Percentiles rank a stretch among this genome's conserved stretches.
Conservation (phyloP, 2,113 vertebrate genomes). For the Aspiorhynchus laticeps region DNA sequence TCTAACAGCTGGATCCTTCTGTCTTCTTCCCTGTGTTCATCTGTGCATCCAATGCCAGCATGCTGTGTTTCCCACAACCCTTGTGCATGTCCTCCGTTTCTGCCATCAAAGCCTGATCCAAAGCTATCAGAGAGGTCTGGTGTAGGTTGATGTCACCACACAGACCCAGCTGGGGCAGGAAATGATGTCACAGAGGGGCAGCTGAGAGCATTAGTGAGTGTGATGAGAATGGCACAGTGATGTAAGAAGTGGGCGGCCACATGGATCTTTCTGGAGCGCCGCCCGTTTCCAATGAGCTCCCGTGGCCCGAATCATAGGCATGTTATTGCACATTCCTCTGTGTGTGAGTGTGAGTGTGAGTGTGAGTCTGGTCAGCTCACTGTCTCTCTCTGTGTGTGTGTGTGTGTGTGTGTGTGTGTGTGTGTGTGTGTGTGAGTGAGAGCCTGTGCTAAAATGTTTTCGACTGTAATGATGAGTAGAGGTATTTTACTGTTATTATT, state of each 20-base stretch:
- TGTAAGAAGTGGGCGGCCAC: slow-evolving; percentile 43
- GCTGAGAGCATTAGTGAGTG: slow-evolving; percentile 66
- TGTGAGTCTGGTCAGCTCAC: not conserved
- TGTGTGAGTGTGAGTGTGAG: not conserved
- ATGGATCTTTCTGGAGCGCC: slow-evolving; percentile 21
- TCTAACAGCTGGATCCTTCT: slow-evolving; percentile 79
- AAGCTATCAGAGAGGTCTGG: not conserved
- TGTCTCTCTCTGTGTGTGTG: not conserved
- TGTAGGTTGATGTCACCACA: slow-evolving; percentile 58
- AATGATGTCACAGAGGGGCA: slow-evolving; percentile 70
- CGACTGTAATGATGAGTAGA: slow-evolving; percentile 61
- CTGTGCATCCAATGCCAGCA: slow-evolving; percentile 58
- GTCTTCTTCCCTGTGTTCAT: not conserved
- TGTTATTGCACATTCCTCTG: slow-evolving; percentile 18
- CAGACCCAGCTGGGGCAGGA: slow-evolving; percentile 65
- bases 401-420: not conserved
- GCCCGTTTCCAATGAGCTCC: slow-evolving; percentile 27
- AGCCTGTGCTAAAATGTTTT: slow-evolving; percentile 50
- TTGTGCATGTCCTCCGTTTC: not conserved
- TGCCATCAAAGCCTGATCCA: not conserved
- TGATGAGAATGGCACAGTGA: slow-evolving; percentile 60
- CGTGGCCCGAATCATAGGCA: slow-evolving; percentile 10
- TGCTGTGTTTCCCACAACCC: slow-evolving; percentile 61
- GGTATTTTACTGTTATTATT: not conserved
- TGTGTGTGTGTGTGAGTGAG: not conserved